Percentiles rank a stretch among this genome's conserved stretches.
Conservation (phyloP, 2,888 invertebrate species). For the Harpalus rubripes region DNA sequence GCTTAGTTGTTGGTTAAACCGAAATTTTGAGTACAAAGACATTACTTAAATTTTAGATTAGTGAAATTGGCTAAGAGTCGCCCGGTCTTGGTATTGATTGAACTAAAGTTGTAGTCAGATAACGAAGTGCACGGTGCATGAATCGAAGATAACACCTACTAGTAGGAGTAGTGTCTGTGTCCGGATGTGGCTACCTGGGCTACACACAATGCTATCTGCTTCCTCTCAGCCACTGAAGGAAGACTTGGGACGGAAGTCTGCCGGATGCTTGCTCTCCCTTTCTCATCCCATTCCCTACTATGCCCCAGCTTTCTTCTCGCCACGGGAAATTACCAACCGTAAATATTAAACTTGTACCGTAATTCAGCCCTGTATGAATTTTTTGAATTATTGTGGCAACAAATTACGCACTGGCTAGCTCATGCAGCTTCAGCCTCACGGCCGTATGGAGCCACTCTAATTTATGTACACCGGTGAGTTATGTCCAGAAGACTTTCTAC, state of each 20-base stretch:
- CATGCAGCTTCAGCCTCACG: constrained; percentile 22
- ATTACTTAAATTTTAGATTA: too few relatives aligned
- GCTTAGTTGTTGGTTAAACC: too few relatives aligned
- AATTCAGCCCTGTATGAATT: constrained; percentile 76
- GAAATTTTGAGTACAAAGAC: too few relatives aligned
- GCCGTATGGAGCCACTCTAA: constrained; percentile 41
- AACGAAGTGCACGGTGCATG: constrained; percentile 71
- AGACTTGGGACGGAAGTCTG: constrained; percentile 38
- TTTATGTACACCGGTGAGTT: constrained; percentile 56
- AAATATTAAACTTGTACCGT: constrained; percentile 77
- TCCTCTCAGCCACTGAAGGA: constrained; percentile 57
- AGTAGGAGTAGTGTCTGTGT: constrained; percentile 65
- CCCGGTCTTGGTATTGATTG: constrained; percentile 23
- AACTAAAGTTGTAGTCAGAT: constrained; percentile 7
- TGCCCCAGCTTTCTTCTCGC: constrained; percentile 33
- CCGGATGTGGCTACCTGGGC: constrained; percentile 62
- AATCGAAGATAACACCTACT: constrained; percentile 74
- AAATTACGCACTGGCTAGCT: constrained; percentile 73
- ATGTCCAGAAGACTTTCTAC: constrained; percentile 24
- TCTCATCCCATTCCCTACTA: not conserved
- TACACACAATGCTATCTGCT: constrained; percentile 70
- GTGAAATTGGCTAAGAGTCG: too few relatives aligned
- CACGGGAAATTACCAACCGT: constrained; percentile 71
- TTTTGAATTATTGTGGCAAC: constrained; percentile 77
- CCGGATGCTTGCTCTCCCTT: constrained; percentile 10